Conservation (phyloP, 2,888 invertebrate genomes). For the Bhutanitis thaidina region DNA sequence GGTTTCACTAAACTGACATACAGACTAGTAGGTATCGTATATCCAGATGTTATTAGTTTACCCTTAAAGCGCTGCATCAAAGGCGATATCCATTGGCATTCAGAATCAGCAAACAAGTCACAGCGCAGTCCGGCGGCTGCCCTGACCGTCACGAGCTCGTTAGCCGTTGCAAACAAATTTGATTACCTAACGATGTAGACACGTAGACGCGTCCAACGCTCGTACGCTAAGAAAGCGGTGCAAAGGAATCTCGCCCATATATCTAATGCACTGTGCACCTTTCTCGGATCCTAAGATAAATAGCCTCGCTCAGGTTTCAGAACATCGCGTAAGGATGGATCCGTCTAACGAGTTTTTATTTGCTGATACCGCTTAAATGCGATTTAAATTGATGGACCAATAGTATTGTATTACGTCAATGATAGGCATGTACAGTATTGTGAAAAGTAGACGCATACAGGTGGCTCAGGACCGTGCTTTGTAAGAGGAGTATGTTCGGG, state of each 20-base stretch:
- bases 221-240: constrained; percentile 18
- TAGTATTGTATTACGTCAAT: not conserved
- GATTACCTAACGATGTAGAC: constrained; percentile 69
- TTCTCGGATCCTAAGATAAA: not conserved
- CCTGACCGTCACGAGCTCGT: constrained; percentile 53
- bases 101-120: constrained; percentile 48
- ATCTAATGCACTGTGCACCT: not conserved
- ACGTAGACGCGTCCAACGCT: constrained; percentile 27
- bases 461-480: too few species aligned
- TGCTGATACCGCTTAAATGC: constrained; percentile 8
- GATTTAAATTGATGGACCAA: constrained; percentile 8
- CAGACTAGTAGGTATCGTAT: too few species aligned
- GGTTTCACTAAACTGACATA: too few species aligned
- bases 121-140: constrained; percentile 29
- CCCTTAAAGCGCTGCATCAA: constrained; percentile 21
- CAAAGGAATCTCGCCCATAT: constrained; percentile 16
- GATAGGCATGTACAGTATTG: not conserved
- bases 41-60: not conserved
- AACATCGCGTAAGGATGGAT: constrained; percentile 3
- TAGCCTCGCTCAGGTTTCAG: constrained; percentile 3
- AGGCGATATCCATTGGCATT: constrained; percentile 32
- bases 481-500: too few species aligned
- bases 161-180: constrained; percentile 68
- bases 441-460: too few species aligned
- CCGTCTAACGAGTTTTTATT: constrained; percentile 18